These are phyloP conservation scores for Carcharodon carcharias DNA, from an alignment of 2,797 vertebrate species.

Conservation along the genomic window DNA sequence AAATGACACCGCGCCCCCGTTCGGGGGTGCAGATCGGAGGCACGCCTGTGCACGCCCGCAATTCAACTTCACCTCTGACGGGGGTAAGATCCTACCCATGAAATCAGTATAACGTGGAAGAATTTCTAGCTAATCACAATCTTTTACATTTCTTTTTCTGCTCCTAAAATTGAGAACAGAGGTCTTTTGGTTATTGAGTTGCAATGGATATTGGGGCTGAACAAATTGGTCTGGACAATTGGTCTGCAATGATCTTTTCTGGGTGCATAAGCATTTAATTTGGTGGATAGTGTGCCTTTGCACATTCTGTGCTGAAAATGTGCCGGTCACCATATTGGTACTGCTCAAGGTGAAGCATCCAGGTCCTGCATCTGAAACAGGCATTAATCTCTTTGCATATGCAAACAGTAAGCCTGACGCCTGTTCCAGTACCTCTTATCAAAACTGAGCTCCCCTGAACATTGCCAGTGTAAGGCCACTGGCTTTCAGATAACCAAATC, in stretches of 20 bases:
- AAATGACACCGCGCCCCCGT: too few relatives aligned
- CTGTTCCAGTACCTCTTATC: background rate
- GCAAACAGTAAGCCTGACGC: background rate
- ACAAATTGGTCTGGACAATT: too few relatives aligned
- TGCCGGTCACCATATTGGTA: background rate
- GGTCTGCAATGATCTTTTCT: background rate
- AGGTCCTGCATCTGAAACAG: background rate
- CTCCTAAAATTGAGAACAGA: background rate
- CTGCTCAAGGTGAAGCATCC: background rate
- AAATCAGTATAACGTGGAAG: background rate
- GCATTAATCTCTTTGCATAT: background rate
- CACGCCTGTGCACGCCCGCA: too few relatives aligned
- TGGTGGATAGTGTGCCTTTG: background rate
- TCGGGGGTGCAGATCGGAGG: too few relatives aligned
- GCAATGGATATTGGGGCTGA: background rate
- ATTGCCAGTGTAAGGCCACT: background rate
- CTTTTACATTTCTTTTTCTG: background rate
- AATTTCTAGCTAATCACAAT: background rate
- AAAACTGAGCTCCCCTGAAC: background rate
- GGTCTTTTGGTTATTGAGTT: background rate
- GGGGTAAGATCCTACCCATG: background rate
- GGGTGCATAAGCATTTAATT: background rate
- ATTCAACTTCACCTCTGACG: background rate
- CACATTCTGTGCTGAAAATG: background rate
- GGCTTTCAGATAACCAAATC: background rate